A percentile compares a stretch with the other conserved stretches of the same genome.
These are phyloP conservation scores for Sitodiplosis mosellana DNA, from an alignment of 1,140 invertebrate genomes.

Conservation along the genomic window DNA sequence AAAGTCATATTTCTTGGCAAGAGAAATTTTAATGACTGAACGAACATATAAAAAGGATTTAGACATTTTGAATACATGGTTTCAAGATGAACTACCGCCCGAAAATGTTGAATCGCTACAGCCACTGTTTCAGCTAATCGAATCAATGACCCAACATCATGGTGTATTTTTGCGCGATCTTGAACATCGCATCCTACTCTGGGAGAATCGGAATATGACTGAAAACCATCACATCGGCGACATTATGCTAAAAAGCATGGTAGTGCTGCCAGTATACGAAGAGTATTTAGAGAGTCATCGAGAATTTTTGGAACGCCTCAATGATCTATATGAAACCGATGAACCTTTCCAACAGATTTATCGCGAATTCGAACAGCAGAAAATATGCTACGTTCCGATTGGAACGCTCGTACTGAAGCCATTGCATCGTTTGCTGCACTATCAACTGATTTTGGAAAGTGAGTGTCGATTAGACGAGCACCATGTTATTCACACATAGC, in stretches of 20 bases:
- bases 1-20: conserved; percentile 78
- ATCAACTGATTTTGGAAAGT: conserved; percentile 68
- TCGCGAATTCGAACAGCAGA: conserved; percentile 68
- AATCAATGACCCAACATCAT: conserved; percentile 37
- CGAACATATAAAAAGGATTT: conserved; percentile 88
- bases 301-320: conserved; percentile 53
- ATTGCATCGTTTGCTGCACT: conserved; percentile 72
- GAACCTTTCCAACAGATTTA: conserved; percentile 60
- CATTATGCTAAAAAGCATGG: conserved; percentile 42
- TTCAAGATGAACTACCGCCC: conserved; percentile 37
- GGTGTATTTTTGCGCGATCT: conserved; percentile 33
- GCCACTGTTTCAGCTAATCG: conserved; percentile 27
- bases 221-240: conserved; percentile 41
- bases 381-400: conserved; percentile 72
- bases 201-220: conserved; percentile 27
- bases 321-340: conserved; percentile 49
- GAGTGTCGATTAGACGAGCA: conserved; percentile 22
- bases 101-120: conserved; percentile 23
- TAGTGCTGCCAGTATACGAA: conserved; percentile 47
- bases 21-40: conserved; percentile 90
- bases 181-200: conserved; percentile 29
- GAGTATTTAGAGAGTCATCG: conserved; percentile 61
- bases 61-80: conserved; percentile 70
- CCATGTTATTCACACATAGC: neutral
- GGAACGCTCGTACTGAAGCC: conserved; percentile 77